Evolutionary conservation across 2,888 invertebrate species (phyloP).

Genomic region (Steinernema scapterisci): DNA sequence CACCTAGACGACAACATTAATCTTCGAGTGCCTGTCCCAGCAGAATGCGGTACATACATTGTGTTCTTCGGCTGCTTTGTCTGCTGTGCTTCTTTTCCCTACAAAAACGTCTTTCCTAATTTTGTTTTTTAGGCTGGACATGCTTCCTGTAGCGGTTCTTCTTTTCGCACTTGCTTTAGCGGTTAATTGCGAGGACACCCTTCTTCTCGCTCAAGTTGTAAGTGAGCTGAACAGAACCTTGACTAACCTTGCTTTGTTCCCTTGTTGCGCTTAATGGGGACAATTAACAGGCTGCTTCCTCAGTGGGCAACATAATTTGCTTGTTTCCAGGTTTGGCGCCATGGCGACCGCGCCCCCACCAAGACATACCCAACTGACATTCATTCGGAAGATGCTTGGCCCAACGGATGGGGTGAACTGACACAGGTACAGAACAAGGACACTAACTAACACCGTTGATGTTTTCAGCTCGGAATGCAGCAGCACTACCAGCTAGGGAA

Average conservation of each 20-base stretch:
- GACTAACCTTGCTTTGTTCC: no score
- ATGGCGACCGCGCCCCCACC: constrained; percentile 41
- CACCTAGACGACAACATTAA: constrained; percentile 1
- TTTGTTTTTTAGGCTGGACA: no score
- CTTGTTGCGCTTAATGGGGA: no score
- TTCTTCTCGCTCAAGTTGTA: background rate
- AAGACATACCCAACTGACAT: constrained; percentile 36
- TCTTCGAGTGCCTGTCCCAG: background rate
- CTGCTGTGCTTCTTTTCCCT: no score
- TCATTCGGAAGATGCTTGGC: constrained; percentile 38
- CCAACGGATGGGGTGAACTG: constrained; percentile 41
- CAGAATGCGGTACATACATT: background rate
- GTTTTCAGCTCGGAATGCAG: constrained; percentile 62
- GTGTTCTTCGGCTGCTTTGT: no score
- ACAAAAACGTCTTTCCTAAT: no score
- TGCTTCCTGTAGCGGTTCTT: background rate
- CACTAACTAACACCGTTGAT: constrained; percentile 22
- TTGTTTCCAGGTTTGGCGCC: constrained; percentile 40
- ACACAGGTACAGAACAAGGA: constrained; percentile 46
- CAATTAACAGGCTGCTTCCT: no score
- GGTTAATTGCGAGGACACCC: background rate
- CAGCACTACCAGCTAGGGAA: constrained; percentile 58
- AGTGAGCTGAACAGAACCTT: background rate
- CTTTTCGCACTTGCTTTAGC: background rate
- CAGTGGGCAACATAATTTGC: no score